A percentile compares a stretch with the other conserved stretches of the same genome.
These are phyloP conservation scores for Ciona savignyi DNA, from an alignment of 23 tunicate species.

Conservation along the genomic window DNA sequence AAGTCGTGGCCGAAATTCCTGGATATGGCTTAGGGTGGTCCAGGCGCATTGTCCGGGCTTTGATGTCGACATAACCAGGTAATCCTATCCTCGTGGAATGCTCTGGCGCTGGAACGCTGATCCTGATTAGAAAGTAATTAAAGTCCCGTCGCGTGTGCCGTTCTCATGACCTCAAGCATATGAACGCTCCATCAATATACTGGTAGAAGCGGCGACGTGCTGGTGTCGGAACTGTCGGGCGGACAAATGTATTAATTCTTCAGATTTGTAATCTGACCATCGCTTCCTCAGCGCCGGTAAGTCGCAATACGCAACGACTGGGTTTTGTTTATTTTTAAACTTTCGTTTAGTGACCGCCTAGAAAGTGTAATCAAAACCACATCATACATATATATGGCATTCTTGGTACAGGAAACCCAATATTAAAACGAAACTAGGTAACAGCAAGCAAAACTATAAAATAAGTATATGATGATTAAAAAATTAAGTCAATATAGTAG, in stretches of 20 bases:
- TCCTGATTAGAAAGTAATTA: not conserved
- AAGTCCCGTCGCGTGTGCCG: slow-evolving; percentile 1
- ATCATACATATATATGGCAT: too few relatives aligned
- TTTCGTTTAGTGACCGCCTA: not conserved
- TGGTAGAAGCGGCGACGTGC: not conserved
- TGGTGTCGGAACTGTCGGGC: not conserved
- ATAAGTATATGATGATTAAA: too few relatives aligned
- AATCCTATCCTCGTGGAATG: not conserved
- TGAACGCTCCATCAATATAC: not conserved
- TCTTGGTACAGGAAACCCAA: too few relatives aligned
- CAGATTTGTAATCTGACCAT: not conserved
- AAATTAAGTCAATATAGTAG: too few relatives aligned
- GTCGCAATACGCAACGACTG: not conserved
- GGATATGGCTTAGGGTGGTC: not conserved
- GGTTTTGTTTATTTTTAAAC: not conserved
- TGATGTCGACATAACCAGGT: not conserved
- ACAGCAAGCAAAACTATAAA: too few relatives aligned
- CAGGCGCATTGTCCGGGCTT: not conserved
- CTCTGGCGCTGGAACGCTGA: not conserved
- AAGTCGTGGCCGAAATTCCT: not conserved
- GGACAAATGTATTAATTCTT: not conserved
- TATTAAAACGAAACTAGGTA: too few relatives aligned
- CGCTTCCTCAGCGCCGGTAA: not conserved
- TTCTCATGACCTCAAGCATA: slow-evolving; percentile 19
- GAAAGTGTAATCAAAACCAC: not conserved